phyloP scores from a whole-genome alignment of 2,797 vertebrate species.

The Cichlasoma orientale region DNA sequence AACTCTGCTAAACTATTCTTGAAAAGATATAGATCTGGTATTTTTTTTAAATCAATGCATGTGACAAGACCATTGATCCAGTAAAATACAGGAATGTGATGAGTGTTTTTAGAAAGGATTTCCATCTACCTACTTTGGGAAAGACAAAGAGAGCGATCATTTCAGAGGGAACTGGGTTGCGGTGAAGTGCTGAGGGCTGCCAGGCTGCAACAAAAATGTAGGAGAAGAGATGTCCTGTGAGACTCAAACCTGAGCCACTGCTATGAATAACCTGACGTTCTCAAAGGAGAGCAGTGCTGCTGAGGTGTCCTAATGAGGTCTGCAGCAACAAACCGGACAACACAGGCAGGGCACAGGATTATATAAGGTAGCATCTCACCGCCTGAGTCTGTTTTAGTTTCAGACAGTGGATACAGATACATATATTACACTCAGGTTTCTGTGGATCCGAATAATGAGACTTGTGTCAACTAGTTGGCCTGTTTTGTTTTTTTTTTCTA shows the following conservation, averaged over 20 bases:
- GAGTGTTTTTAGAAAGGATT: conserved; percentile 34
- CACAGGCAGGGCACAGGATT: background rate
- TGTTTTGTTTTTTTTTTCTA: background rate
- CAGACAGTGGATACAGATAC: background rate
- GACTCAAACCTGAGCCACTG: conserved; percentile 53
- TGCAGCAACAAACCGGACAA: conserved; percentile 45
- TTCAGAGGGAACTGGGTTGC: conserved; percentile 55
- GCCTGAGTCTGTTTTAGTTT: conserved; percentile 5
- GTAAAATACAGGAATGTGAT: conserved; percentile 15
- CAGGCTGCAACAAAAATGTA: conserved; percentile 45
- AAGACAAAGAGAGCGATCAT: conserved; percentile 21
- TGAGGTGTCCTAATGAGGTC: conserved; percentile 61
- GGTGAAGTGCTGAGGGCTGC: conserved; percentile 37
- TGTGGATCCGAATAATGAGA: conserved; percentile 4
- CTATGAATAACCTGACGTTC: conserved; percentile 76
- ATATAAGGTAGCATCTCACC: background rate
- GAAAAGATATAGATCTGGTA: conserved; percentile 13
- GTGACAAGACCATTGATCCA: conserved; percentile 31
- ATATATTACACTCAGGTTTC: background rate
- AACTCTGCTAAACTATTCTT: conserved; percentile 32
- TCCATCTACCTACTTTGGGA: conserved; percentile 3
- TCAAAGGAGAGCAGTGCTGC: conserved; percentile 46
- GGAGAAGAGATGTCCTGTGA: conserved; percentile 39
- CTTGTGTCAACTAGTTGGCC: background rate
- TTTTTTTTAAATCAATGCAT: background rate